Percentiles rank a stretch among this genome's conserved stretches.
Evolutionary conservation across 2,888 invertebrate species (phyloP).

Genomic region (Troides oblongomaculatus): DNA sequence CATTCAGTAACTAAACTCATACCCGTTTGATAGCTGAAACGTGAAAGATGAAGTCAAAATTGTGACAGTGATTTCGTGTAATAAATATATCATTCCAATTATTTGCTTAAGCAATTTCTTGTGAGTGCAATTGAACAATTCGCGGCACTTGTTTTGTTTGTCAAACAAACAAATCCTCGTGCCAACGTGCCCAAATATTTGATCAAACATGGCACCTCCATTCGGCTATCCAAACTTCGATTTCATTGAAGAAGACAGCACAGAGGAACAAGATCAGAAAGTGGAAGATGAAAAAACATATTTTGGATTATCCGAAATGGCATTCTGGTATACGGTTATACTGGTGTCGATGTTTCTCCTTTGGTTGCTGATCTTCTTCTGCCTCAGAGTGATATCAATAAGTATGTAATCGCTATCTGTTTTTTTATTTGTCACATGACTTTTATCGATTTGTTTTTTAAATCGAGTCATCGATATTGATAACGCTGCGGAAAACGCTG

Average conservation of each 20-base stretch:
- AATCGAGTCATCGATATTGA: background rate
- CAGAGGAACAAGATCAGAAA: conserved; percentile 35
- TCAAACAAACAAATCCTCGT: conserved; percentile 37
- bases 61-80: conserved; percentile 18
- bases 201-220: conserved; percentile 57
- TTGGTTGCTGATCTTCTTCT: conserved; percentile 65
- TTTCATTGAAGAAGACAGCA: conserved; percentile 38
- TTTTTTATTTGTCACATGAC: conserved; percentile 20
- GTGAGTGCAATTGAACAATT: conserved; percentile 41
- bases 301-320: conserved; percentile 47
- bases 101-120: conserved; percentile 54
- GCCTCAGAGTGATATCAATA: conserved; percentile 55
- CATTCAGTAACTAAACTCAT: conserved; percentile 17
- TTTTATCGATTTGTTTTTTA: conserved; percentile 15
- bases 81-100: conserved; percentile 48
- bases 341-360: conserved; percentile 56
- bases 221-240: conserved; percentile 51
- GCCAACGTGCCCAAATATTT: conserved; percentile 16
- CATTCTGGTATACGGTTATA: conserved; percentile 65
- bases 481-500: conserved; percentile 1
- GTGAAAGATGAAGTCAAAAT: conserved; percentile 26
- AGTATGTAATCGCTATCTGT: conserved; percentile 43
- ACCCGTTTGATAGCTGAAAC: conserved; percentile 23
- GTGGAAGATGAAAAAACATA: conserved; percentile 37
- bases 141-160: conserved; percentile 43